Conservation (phyloP, 2,113 vertebrate species). For the Peromyscus maniculatus region DNA sequence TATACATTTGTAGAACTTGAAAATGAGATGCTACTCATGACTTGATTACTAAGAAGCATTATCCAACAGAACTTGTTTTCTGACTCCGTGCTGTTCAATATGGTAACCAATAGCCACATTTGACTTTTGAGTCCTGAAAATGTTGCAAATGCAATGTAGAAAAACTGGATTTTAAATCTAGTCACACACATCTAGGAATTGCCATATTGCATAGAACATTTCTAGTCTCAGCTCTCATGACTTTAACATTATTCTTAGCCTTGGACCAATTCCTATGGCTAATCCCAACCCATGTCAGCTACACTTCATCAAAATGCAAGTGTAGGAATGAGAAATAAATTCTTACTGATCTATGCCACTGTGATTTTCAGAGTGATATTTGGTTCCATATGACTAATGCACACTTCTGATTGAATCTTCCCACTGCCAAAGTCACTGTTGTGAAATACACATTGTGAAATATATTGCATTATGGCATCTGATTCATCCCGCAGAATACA, state of each 20-base stretch:
- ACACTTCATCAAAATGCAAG: background rate
- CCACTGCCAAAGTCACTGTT: background rate
- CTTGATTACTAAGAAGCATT: background rate
- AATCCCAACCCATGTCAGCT: background rate
- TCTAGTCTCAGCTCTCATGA: background rate
- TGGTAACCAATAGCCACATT: background rate
- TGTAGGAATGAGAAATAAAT: conserved; percentile 35
- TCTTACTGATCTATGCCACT: background rate
- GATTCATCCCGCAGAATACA: conserved; percentile 24
- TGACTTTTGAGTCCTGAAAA: background rate
- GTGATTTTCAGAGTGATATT: background rate
- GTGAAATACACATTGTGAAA: background rate
- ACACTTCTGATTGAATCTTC: background rate
- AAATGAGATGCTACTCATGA: background rate
- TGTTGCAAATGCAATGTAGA: background rate
- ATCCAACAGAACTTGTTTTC: background rate
- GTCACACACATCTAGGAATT: background rate
- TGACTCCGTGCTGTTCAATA: background rate
- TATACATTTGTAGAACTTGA: background rate
- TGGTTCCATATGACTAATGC: conserved; percentile 5
- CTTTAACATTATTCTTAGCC: background rate
- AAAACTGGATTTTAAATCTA: background rate
- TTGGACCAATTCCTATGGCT: background rate
- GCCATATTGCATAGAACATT: background rate
- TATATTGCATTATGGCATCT: background rate